Conservation (phyloP, 2,797 vertebrate genomes). For the Scyliorhinus canicula region DNA sequence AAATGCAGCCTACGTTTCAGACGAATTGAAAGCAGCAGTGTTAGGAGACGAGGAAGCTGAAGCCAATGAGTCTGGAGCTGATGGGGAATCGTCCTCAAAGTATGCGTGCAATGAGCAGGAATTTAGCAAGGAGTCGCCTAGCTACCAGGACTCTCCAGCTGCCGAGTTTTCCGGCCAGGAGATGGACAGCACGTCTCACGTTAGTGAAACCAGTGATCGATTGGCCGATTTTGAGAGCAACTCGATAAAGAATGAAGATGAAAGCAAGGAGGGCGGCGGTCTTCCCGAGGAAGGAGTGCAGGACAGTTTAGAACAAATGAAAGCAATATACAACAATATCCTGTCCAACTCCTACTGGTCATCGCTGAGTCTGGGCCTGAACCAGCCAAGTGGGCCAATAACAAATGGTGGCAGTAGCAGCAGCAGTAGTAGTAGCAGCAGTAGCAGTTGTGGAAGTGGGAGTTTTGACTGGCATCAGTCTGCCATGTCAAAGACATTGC, state of each 20-base stretch:
- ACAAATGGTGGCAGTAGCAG: conserved; percentile 84
- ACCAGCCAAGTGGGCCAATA: conserved; percentile 62
- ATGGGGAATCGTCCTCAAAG: conserved; percentile 83
- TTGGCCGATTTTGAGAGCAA: conserved; percentile 92
- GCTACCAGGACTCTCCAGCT: conserved; percentile 82
- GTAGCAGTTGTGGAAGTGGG: conserved; percentile 87
- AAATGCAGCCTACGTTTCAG: conserved; percentile 82
- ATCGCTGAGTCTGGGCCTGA: conserved; percentile 83
- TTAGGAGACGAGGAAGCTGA: conserved; percentile 83
- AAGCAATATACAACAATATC: conserved; percentile 96
- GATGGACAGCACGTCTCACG: conserved; percentile 94
- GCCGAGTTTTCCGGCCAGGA: conserved; percentile 95
- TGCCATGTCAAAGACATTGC: conserved; percentile 89
- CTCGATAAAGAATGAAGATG: conserved; percentile 91
- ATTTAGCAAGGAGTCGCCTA: conserved; percentile 71
- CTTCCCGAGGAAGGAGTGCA: conserved; percentile 71
- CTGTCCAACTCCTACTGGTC: conserved; percentile 98
- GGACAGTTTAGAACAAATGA: conserved; percentile 98
- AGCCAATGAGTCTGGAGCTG: conserved; percentile 71
- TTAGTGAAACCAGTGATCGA: conserved; percentile 94
- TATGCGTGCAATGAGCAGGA: conserved; percentile 85
- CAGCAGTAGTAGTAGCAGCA: conserved; percentile 85
- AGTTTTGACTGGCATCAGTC: conserved; percentile 99
- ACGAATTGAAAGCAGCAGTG: conserved; percentile 90
- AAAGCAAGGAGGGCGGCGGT: conserved; percentile 71